Percentiles rank a stretch among this genome's conserved stretches.
Evolutionary conservation across 2,797 vertebrate genomes (phyloP).

Genomic region (Pangasius krempfi): DNA sequence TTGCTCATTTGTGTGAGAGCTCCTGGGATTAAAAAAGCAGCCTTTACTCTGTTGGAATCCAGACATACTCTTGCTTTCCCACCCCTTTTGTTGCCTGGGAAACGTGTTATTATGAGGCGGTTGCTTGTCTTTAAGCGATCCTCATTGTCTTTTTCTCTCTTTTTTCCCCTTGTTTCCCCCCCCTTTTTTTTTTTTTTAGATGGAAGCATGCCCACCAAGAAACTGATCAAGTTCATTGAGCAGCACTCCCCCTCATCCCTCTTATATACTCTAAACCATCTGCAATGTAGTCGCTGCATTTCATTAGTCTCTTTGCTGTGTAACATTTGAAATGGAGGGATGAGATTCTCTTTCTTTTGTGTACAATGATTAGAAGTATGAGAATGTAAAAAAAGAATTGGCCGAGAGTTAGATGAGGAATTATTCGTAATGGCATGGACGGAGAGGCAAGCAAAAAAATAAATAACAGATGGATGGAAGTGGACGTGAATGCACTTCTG

Average conservation of each 20-base stretch:
- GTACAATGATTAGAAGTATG: background rate
- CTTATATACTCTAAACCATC: constrained; percentile 6
- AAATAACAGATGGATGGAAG: constrained; percentile 37
- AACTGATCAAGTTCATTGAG: constrained; percentile 51
- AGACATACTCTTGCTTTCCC: constrained; percentile 51
- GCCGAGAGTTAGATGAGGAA: constrained; percentile 7
- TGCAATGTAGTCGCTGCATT: background rate
- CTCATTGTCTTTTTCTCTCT: constrained; percentile 7
- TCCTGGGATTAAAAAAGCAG: constrained; percentile 34
- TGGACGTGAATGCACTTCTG: constrained; percentile 29
- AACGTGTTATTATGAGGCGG: constrained; percentile 56
- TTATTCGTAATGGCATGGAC: background rate
- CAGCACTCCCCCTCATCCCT: constrained; percentile 24
- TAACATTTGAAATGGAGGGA: background rate
- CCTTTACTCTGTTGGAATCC: constrained; percentile 45
- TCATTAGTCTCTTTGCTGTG: background rate
- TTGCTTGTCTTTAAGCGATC: constrained; percentile 51
- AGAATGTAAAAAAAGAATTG: constrained; percentile 23
- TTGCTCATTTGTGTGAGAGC: constrained; percentile 36
- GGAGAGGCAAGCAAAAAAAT: constrained; percentile 1
- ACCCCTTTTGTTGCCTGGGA: constrained; percentile 58
- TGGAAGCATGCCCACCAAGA: constrained; percentile 40
- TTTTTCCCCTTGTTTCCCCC: background rate
- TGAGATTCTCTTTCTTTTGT: background rate
- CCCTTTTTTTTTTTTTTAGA: background rate